These are phyloP conservation scores for Myotis planiceps DNA, from an alignment of 2,797 vertebrate genomes.

Conservation along the genomic window DNA sequence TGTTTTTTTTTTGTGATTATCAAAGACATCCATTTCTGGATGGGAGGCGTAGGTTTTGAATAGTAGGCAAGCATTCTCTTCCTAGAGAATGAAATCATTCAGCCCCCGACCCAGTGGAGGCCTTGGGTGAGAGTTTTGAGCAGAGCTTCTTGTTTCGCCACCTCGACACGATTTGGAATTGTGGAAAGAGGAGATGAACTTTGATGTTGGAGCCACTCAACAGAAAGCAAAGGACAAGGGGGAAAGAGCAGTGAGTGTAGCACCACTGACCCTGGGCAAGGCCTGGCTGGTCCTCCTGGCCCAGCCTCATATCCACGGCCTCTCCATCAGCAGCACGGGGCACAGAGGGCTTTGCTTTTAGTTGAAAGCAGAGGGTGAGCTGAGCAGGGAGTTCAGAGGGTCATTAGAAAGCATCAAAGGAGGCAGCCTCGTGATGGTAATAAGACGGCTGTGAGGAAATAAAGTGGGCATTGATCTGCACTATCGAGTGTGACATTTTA, in stretches of 20 bases:
- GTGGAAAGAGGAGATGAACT: slow-evolving; percentile 82
- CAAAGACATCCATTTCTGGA: slow-evolving; percentile 24
- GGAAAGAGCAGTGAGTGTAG: slow-evolving; percentile 82
- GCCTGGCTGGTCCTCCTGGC: slow-evolving; percentile 84
- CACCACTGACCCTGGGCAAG: slow-evolving; percentile 86
- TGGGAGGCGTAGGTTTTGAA: slow-evolving; percentile 67
- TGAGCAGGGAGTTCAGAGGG: slow-evolving; percentile 91
- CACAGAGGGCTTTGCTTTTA: slow-evolving; percentile 88
- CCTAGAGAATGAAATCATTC: slow-evolving; percentile 71
- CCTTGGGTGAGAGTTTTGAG: slow-evolving; percentile 77
- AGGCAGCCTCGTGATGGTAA: slow-evolving; percentile 93
- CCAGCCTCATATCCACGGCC: slow-evolving; percentile 85
- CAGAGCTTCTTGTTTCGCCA: slow-evolving; percentile 77
- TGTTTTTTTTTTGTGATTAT: slow-evolving; percentile 22
- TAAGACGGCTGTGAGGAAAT: slow-evolving; percentile 95
- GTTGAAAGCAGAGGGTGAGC: slow-evolving; percentile 89
- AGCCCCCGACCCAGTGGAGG: slow-evolving; percentile 64
- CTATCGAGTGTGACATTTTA: slow-evolving; percentile 97
- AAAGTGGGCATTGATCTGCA: slow-evolving; percentile 98
- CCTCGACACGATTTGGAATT: slow-evolving; percentile 85
- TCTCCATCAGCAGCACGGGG: slow-evolving; percentile 85
- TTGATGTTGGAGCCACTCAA: slow-evolving; percentile 86
- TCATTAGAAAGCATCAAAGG: slow-evolving; percentile 93
- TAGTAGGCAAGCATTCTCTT: slow-evolving; percentile 72
- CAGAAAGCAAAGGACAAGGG: slow-evolving; percentile 85